phyloP scores from a whole-genome alignment of 2,888 invertebrate genomes.

The Stratiomys singularior region DNA sequence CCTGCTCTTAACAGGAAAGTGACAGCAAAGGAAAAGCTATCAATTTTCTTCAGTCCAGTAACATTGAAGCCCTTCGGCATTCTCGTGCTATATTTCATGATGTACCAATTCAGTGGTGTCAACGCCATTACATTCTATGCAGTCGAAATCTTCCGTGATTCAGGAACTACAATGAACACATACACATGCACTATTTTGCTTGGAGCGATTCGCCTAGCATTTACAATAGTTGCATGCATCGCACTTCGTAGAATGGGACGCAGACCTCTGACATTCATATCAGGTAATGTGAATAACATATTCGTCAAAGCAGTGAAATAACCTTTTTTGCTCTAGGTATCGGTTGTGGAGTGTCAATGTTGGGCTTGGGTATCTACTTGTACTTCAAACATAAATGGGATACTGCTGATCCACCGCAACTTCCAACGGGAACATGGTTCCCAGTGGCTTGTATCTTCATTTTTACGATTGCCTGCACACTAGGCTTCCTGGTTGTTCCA shows the following conservation, averaged over 20 bases:
- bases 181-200: constrained; percentile 71
- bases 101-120: constrained; percentile 78
- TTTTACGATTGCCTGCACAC: constrained; percentile 72
- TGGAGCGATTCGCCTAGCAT: constrained; percentile 71
- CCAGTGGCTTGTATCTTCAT: constrained; percentile 71
- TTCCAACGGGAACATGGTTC: constrained; percentile 69
- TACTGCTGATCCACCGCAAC: constrained; percentile 60
- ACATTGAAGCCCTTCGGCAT: constrained; percentile 73
- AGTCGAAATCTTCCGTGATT: constrained; percentile 73
- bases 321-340: constrained; percentile 65
- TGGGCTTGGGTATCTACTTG: constrained; percentile 71
- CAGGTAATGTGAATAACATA: constrained; percentile 64
- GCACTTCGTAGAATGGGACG: constrained; percentile 71
- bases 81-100: constrained; percentile 73
- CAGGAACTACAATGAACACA: constrained; percentile 70
- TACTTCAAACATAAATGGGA: constrained; percentile 69
- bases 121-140: constrained; percentile 77
- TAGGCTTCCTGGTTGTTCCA: constrained; percentile 76
- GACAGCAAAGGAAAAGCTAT: constrained; percentile 66
- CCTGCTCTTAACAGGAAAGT: constrained; percentile 44
- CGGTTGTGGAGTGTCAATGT: constrained; percentile 74
- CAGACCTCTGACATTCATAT: constrained; percentile 73
- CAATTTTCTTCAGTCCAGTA: constrained; percentile 71
- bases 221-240: constrained; percentile 73
- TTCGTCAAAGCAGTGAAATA: not conserved